Conservation (phyloP, 37 sponge, comb jelly and placozoan species). For the Beroe forskalii region DNA sequence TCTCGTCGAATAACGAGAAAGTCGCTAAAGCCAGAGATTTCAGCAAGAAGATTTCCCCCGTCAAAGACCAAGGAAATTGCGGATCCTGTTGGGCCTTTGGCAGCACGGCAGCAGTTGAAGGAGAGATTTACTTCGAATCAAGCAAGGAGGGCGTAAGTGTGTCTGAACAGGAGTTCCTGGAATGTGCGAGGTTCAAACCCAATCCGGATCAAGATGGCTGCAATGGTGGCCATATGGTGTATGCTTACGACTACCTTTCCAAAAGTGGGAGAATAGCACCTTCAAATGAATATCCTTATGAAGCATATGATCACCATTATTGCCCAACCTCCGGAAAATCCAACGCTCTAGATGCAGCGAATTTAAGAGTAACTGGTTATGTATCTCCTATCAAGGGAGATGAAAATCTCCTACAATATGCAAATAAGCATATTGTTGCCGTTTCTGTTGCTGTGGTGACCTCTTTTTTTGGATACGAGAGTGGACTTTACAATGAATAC, state of each 20-base stretch:
- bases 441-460: not conserved
- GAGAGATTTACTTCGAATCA: not conserved
- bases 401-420: not conserved
- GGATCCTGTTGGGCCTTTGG: not conserved
- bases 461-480: not conserved
- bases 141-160: not conserved
- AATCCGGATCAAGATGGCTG: not conserved
- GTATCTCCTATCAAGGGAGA: conserved; percentile 28
- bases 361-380: not conserved
- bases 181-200: no score
- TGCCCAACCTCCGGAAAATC: not conserved
- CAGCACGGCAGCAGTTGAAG: not conserved
- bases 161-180: not conserved
- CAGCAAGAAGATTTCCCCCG: not conserved
- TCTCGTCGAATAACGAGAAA: not conserved
- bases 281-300: not conserved
- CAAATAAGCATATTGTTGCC: not conserved
- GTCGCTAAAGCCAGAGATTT: not conserved
- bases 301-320: not conserved
- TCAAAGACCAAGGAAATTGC: not conserved
- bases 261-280: not conserved
- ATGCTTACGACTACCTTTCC: not conserved
- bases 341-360: not conserved
- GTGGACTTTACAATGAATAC: not conserved
- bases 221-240: not conserved